Evolutionary conservation across 2,888 invertebrate species (phyloP).

Genomic region (Apocheima hispidaria): DNA sequence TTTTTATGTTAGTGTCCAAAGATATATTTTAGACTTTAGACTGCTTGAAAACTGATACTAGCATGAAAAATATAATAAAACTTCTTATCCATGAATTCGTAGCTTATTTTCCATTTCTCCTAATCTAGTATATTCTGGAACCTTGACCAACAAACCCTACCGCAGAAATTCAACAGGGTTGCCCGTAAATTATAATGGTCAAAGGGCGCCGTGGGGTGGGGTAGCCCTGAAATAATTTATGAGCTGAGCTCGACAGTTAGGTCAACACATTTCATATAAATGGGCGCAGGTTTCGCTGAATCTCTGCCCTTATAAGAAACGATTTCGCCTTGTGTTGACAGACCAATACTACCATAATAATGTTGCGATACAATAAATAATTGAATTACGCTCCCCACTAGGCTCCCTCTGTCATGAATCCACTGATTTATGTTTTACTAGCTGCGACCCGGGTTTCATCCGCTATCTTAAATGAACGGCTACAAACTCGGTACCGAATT

Average conservation of each 20-base stretch:
- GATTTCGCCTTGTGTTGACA: constrained; percentile 10
- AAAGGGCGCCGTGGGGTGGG: constrained; percentile 39
- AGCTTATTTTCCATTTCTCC: background rate
- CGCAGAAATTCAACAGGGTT: constrained; percentile 32
- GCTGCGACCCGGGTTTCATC: too few relatives aligned
- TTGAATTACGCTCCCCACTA: too few relatives aligned
- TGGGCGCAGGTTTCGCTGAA: constrained; percentile 32
- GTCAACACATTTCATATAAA: constrained; percentile 50
- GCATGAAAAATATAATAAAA: too few relatives aligned
- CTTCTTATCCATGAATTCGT: too few relatives aligned
- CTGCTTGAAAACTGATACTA: too few relatives aligned
- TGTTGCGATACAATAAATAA: background rate
- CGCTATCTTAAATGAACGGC: too few relatives aligned
- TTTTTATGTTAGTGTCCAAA: too few relatives aligned
- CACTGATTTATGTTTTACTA: too few relatives aligned
- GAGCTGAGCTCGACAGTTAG: constrained; percentile 29
- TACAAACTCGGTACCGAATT: too few relatives aligned
- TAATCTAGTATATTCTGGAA: constrained; percentile 19
- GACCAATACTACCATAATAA: background rate
- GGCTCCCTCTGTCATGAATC: too few relatives aligned
- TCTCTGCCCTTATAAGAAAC: background rate
- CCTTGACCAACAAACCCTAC: constrained; percentile 26
- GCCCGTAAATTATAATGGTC: constrained; percentile 33
- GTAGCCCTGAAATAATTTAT: constrained; percentile 54
- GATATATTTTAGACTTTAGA: too few relatives aligned